Conservation (phyloP, 1,140 invertebrate species). For the Laupala kohalensis region DNA sequence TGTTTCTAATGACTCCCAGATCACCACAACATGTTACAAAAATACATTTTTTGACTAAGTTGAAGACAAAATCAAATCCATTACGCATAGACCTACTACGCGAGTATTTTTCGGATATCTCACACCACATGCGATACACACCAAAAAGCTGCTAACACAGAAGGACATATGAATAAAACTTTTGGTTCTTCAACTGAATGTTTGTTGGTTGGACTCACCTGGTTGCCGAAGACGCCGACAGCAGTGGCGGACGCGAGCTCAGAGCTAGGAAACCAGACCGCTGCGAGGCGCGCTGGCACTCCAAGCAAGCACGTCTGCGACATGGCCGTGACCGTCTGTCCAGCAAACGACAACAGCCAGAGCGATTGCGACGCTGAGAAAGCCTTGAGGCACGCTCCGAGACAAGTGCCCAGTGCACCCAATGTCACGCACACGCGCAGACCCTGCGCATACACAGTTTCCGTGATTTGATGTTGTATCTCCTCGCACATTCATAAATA, state of each 20-base stretch:
- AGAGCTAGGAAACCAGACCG: slow-evolving; percentile 91
- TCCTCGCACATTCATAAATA: no score
- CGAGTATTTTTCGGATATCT: no score
- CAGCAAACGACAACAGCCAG: slow-evolving; percentile 77
- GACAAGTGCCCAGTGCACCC: slow-evolving; percentile 73
- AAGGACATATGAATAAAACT: no score
- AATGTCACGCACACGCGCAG: slow-evolving; percentile 69
- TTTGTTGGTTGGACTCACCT: slow-evolving; percentile 47
- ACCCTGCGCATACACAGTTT: slow-evolving; percentile 56
- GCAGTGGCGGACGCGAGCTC: slow-evolving; percentile 94
- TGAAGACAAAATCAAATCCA: no score
- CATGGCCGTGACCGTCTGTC: slow-evolving; percentile 76
- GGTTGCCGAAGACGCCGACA: slow-evolving; percentile 96
- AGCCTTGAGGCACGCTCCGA: slow-evolving; percentile 91
- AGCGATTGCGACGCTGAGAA: slow-evolving; percentile 60
- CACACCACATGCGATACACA: no score
- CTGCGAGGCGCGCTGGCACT: slow-evolving; percentile 82
- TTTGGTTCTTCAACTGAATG: no score
- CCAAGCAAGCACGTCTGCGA: slow-evolving; percentile 87
- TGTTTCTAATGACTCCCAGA: no score
- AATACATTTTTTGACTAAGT: no score
- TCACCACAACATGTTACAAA: no score
- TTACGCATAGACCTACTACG: no score
- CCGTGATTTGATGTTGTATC: no score
- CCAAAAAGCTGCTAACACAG: no score